Evolutionary conservation across 2,113 vertebrate species (phyloP).

Genomic region (Erythrocercus mccallii): DNA sequence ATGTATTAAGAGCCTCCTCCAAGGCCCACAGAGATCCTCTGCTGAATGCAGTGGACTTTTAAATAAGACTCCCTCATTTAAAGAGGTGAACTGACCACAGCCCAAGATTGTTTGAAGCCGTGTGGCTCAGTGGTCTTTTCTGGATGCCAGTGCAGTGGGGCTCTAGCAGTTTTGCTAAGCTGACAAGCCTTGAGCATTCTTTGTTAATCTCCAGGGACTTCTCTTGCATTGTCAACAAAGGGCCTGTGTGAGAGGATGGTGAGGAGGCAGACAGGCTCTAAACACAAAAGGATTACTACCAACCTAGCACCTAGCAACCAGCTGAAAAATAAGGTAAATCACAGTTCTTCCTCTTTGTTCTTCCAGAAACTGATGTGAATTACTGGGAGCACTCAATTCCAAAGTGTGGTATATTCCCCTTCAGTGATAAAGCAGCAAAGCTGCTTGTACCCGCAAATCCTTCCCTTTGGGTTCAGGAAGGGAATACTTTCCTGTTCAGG

Average conservation of each 20-base stretch:
- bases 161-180: not conserved
- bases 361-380: not conserved
- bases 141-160: not conserved
- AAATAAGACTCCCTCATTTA: not conserved
- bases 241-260: not conserved
- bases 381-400: not conserved
- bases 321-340: not conserved
- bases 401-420: not conserved
- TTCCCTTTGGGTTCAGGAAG: not conserved
- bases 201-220: not conserved
- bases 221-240: not conserved
- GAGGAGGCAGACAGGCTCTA: not conserved
- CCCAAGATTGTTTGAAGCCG: not conserved
- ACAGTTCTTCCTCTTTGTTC: not conserved
- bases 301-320: rapidly evolving
- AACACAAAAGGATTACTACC: not conserved
- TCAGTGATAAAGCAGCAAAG: not conserved
- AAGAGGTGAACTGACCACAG: not conserved
- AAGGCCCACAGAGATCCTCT: not conserved
- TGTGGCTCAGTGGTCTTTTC: not conserved
- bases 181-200: not conserved
- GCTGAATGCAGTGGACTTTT: not conserved
- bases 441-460: not conserved
- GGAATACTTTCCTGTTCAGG: not conserved
- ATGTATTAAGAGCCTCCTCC: not conserved